Percentiles rank a stretch among this genome's conserved stretches.
Conservation (phyloP, 2,113 vertebrate genomes). For the Leucopternis melanops region DNA sequence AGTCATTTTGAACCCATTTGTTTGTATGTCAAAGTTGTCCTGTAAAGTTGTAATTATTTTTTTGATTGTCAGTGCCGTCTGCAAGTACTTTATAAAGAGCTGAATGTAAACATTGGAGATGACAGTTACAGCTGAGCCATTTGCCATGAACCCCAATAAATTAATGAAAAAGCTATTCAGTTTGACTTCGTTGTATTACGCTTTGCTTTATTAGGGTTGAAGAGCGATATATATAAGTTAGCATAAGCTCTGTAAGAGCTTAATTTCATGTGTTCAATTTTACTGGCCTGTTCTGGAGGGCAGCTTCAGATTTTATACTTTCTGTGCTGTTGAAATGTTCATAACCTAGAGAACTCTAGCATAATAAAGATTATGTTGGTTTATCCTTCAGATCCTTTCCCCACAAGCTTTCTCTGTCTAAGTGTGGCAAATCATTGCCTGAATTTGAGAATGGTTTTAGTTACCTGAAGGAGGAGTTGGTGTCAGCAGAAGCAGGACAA, state of each 20-base stretch:
- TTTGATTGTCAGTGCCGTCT: background rate
- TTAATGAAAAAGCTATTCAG: background rate
- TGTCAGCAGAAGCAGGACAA: background rate
- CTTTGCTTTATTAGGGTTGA: background rate
- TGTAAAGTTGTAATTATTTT: background rate
- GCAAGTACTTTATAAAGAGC: background rate
- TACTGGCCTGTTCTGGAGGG: background rate
- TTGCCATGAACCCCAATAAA: background rate
- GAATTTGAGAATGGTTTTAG: background rate
- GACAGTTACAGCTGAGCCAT: background rate
- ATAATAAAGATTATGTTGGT: background rate
- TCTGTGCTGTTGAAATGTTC: background rate
- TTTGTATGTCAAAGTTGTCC: background rate
- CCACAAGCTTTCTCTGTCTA: background rate
- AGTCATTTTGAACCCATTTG: background rate
- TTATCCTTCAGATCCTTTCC: background rate
- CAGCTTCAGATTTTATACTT: background rate
- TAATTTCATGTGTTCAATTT: background rate
- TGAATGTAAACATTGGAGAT: background rate
- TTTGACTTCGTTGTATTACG: background rate
- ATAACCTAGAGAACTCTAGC: background rate
- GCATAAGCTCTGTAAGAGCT: background rate
- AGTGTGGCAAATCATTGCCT: background rate
- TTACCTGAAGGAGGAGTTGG: background rate
- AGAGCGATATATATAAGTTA: background rate